A percentile compares a stretch with the other conserved stretches of the same genome.
These are phyloP conservation scores for Zoanthus solanderi DNA, from an alignment of 92 coral and sea anemone genomes.

Conservation along the genomic window DNA sequence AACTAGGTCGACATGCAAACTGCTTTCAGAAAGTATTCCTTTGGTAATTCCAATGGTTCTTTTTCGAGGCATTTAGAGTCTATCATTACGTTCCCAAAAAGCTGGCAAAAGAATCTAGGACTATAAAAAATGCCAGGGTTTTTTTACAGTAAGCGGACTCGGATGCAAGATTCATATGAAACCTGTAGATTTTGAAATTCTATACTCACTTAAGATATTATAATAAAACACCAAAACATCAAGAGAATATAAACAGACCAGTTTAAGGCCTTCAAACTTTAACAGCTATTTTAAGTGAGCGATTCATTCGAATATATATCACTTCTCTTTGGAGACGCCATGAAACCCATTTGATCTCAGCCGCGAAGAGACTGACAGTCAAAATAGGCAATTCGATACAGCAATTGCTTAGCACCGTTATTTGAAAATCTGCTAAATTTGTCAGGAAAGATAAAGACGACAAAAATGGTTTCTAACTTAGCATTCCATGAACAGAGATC, in stretches of 20 bases:
- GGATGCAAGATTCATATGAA: background rate
- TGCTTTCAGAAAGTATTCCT: background rate
- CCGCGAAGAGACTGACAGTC: background rate
- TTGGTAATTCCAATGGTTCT: background rate
- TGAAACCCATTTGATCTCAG: slow-evolving; percentile 27
- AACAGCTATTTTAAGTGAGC: background rate
- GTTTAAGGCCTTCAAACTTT: slow-evolving; percentile 15
- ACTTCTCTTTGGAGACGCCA: slow-evolving; percentile 25
- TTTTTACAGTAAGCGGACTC: background rate
- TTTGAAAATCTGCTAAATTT: background rate
- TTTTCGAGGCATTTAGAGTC: background rate
- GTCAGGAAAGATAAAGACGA: background rate
- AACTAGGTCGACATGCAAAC: background rate
- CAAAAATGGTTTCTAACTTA: background rate
- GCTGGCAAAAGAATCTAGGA: background rate
- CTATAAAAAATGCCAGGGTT: background rate
- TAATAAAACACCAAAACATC: background rate
- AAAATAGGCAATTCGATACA: slow-evolving; percentile 16
- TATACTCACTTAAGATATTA: background rate
- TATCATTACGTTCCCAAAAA: background rate
- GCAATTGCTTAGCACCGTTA: background rate
- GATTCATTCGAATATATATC: background rate
- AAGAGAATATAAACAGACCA: background rate
- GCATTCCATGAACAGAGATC: slow-evolving; percentile 1
- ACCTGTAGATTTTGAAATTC: background rate